Conservation (phyloP, 2,888 invertebrate genomes). For the Cheilosia variabilis region DNA sequence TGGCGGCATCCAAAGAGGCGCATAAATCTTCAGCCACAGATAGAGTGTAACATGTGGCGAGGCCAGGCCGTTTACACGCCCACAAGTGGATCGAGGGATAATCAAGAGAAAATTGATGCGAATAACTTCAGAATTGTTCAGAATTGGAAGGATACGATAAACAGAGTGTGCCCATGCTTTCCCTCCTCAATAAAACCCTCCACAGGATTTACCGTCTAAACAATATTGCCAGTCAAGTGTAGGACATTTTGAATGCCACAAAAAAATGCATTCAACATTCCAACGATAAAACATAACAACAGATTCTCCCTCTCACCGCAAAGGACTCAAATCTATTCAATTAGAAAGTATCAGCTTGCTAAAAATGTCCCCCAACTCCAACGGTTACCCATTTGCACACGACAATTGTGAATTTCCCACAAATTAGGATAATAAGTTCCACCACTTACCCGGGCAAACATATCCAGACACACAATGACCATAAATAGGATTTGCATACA, state of each 20-base stretch:
- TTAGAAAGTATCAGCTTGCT: too few species aligned
- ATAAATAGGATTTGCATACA: slow-evolving; percentile 63
- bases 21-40: slow-evolving; percentile 56
- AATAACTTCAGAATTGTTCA: not conserved
- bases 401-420: slow-evolving; percentile 10
- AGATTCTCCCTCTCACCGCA: too few species aligned
- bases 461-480: slow-evolving; percentile 62
- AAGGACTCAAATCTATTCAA: too few species aligned
- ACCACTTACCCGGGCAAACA: slow-evolving; percentile 66
- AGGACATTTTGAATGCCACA: too few species aligned
- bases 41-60: slow-evolving; percentile 11
- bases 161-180: too few species aligned
- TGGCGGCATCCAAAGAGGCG: slow-evolving; percentile 53
- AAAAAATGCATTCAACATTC: too few species aligned
- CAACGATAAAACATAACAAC: too few species aligned
- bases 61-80: slow-evolving; percentile 8
- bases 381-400: too few species aligned
- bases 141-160: too few species aligned
- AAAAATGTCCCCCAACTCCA: not conserved
- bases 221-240: too few species aligned
- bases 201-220: too few species aligned
- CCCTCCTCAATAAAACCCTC: too few species aligned
- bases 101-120: not conserved
- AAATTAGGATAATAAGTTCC: slow-evolving; percentile 59
- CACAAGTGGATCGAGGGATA: slow-evolving; percentile 8